Conservation (phyloP, 2,888 invertebrate genomes). For the Andrena dorsata region DNA sequence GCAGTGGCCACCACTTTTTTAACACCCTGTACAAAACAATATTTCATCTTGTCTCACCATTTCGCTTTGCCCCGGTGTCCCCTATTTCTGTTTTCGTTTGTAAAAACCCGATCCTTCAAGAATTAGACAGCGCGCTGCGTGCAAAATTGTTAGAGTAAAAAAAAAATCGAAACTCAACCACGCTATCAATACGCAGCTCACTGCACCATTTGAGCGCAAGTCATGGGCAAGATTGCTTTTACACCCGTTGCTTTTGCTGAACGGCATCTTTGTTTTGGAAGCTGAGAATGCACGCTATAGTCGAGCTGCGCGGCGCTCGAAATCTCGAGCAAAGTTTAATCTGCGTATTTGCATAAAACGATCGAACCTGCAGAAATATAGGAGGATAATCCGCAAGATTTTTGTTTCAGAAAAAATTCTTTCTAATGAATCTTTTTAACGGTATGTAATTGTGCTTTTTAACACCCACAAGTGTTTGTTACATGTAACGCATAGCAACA, state of each 20-base stretch:
- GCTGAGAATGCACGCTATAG: background rate
- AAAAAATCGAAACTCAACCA: background rate
- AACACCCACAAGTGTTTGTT: too few species aligned
- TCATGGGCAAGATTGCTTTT: constrained; percentile 10
- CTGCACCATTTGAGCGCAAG: constrained; percentile 1
- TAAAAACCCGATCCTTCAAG: background rate
- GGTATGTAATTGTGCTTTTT: too few species aligned
- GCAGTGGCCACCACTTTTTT: too few species aligned
- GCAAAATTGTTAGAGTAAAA: background rate
- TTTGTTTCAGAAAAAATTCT: too few species aligned
- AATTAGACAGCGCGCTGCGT: background rate
- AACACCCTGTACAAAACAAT: too few species aligned
- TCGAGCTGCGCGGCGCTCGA: background rate
- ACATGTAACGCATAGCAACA: too few species aligned
- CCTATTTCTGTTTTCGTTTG: background rate
- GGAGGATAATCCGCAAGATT: background rate
- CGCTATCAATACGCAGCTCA: background rate
- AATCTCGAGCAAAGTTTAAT: background rate
- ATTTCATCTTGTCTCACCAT: too few species aligned
- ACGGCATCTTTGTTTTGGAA: background rate
- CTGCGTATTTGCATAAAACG: background rate
- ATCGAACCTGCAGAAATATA: background rate
- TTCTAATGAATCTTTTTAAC: too few species aligned
- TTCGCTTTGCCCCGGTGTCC: background rate
- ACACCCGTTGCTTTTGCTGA: background rate